phyloP scores from a whole-genome alignment of 2,113 vertebrate species.

The Engystomops pustulosus region DNA sequence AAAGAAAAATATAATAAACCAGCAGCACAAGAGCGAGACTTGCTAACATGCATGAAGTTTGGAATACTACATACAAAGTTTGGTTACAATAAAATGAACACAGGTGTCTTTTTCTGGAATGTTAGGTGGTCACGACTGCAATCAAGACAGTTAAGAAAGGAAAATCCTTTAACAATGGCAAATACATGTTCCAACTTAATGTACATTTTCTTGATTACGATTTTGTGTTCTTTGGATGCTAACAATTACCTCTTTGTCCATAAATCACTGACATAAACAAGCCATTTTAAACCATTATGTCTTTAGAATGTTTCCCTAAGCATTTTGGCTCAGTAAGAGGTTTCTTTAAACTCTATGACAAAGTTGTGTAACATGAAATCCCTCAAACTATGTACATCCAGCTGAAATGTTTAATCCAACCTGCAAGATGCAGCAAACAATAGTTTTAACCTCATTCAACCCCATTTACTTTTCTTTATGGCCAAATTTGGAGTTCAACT shows the following conservation, averaged over 20 bases:
- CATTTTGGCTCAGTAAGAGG: slow-evolving; percentile 17
- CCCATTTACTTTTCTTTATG: too few relatives aligned
- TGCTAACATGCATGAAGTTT: too few relatives aligned
- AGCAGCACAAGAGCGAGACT: too few relatives aligned
- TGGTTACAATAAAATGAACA: too few relatives aligned
- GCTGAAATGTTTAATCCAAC: neutral
- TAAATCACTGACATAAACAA: slow-evolving; percentile 10
- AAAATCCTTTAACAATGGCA: neutral
- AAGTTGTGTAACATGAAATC: slow-evolving; percentile 16
- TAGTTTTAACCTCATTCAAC: too few relatives aligned
- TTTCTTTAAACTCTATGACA: slow-evolving; percentile 7
- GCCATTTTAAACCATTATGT: slow-evolving; percentile 19
- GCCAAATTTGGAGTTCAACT: too few relatives aligned
- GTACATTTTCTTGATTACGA: neutral
- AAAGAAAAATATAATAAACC: too few relatives aligned
- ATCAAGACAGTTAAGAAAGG: neutral
- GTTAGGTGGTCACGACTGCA: neutral
- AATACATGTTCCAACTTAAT: neutral
- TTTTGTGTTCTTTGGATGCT: neutral
- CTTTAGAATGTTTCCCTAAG: slow-evolving; percentile 21
- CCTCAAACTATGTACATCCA: slow-evolving; percentile 12
- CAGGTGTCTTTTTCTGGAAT: neutral
- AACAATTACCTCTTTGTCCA: slow-evolving; percentile 21
- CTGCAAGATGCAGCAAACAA: neutral
- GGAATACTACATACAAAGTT: too few relatives aligned